Percentiles rank a stretch among this genome's conserved stretches.
Conservation (phyloP, 1,140 invertebrate genomes). For the Trinorchestia longiramus region DNA sequence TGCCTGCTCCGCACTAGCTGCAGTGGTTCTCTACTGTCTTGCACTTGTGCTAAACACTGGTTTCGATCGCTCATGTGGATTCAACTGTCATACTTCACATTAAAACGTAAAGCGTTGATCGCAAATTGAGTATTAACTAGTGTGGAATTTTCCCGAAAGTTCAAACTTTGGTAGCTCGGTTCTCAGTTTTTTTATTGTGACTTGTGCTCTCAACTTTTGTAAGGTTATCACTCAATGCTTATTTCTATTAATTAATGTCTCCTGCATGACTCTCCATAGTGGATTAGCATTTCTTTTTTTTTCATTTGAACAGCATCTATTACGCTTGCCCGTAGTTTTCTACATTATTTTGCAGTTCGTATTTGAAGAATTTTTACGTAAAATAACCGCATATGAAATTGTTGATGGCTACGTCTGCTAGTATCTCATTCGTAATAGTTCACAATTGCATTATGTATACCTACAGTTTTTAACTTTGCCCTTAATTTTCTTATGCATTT, state of each 20-base stretch:
- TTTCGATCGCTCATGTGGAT: too few species aligned
- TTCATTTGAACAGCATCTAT: not conserved
- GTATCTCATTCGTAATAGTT: not conserved
- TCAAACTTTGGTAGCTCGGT: not conserved
- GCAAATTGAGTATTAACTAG: too few species aligned
- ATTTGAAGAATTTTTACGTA: not conserved
- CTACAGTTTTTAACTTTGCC: not conserved
- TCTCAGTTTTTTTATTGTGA: too few species aligned
- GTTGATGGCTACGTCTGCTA: not conserved
- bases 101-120: too few species aligned
- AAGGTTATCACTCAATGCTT: too few species aligned
- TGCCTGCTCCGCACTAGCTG: too few species aligned
- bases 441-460: not conserved
- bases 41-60: too few species aligned
- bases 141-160: too few species aligned
- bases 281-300: not conserved
- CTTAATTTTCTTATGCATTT: not conserved
- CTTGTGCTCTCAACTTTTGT: too few species aligned
- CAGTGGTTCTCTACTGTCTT: too few species aligned
- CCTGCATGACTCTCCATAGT: not conserved
- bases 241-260: not conserved
- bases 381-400: not conserved
- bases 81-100: too few species aligned
- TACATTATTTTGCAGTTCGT: not conserved
- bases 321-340: not conserved